Conservation (phyloP, 2,888 invertebrate genomes). For the Camptogramma bilineatum region DNA sequence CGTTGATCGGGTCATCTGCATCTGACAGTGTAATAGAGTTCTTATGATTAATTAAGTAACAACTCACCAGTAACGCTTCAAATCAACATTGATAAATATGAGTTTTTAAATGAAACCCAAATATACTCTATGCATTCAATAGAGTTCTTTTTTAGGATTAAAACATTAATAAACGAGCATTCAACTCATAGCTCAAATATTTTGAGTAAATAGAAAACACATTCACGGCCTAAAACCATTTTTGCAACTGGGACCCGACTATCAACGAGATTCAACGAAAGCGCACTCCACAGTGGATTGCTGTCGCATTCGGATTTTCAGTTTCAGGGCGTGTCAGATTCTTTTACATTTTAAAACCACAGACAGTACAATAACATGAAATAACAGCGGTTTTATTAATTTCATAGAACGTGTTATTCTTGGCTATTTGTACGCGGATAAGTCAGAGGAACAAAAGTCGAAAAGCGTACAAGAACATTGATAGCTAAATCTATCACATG, state of each 20-base stretch:
- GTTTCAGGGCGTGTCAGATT: not conserved
- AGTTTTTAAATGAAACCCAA: too few relatives aligned
- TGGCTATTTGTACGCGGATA: not conserved
- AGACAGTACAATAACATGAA: not conserved
- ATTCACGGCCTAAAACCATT: conserved; percentile 10
- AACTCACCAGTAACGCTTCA: not conserved
- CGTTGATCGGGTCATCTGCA: conserved; percentile 18
- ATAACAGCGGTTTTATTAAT: not conserved
- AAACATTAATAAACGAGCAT: not conserved
- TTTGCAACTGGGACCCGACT: not conserved
- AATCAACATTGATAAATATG: too few relatives aligned
- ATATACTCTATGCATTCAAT: too few relatives aligned
- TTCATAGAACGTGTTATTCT: not conserved
- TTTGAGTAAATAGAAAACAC: conserved; percentile 4
- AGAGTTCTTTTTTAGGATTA: not conserved
- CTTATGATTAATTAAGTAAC: not conserved
- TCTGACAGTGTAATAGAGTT: conserved; percentile 2
- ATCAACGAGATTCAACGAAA: not conserved
- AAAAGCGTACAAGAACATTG: not conserved
- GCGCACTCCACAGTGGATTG: conserved; percentile 4
- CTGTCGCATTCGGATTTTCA: not conserved
- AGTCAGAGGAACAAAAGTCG: not conserved
- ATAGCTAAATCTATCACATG: not conserved
- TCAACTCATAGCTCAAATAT: not conserved
- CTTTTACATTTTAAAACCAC: not conserved